phyloP scores from a whole-genome alignment of 1,140 invertebrate species.

The Drosophila kikkawai region DNA sequence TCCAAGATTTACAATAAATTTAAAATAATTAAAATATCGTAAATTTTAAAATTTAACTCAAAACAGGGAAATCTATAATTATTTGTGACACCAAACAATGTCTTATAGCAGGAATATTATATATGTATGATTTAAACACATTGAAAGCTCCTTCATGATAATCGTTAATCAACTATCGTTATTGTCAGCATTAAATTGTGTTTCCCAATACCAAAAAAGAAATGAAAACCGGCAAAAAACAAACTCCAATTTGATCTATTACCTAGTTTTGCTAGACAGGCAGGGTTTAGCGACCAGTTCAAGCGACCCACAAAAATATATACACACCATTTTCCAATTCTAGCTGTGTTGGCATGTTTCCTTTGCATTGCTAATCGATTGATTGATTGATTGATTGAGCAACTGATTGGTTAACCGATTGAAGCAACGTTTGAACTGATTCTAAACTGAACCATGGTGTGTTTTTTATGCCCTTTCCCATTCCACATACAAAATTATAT shows the following conservation, averaged over 20 bases:
- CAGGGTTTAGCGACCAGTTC: constrained; percentile 63
- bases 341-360: constrained; percentile 71
- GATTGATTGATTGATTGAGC: constrained; percentile 42
- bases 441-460: constrained; percentile 58
- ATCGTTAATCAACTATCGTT: not conserved
- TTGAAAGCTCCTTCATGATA: not conserved
- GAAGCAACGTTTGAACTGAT: constrained; percentile 73
- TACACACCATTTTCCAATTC: constrained; percentile 48
- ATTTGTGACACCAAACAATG: not conserved
- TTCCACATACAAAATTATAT: constrained; percentile 32
- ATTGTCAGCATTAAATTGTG: not conserved
- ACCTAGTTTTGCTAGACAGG: constrained; percentile 4
- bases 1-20: no score
- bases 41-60: not conserved
- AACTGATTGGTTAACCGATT: constrained; percentile 63
- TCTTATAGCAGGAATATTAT: not conserved
- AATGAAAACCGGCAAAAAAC: not conserved
- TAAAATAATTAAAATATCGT: constrained; percentile 2
- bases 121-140: not conserved
- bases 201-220: not conserved
- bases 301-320: constrained; percentile 60
- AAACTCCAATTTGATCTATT: constrained; percentile 5
- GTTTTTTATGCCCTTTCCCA: constrained; percentile 21
- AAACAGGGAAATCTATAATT: not conserved
- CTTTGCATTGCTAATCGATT: constrained; percentile 69